A percentile compares a stretch with the other conserved stretches of the same genome.
Evolutionary conservation across 2,113 vertebrate genomes (phyloP).

Genomic region (Corythornis madagascariensis): DNA sequence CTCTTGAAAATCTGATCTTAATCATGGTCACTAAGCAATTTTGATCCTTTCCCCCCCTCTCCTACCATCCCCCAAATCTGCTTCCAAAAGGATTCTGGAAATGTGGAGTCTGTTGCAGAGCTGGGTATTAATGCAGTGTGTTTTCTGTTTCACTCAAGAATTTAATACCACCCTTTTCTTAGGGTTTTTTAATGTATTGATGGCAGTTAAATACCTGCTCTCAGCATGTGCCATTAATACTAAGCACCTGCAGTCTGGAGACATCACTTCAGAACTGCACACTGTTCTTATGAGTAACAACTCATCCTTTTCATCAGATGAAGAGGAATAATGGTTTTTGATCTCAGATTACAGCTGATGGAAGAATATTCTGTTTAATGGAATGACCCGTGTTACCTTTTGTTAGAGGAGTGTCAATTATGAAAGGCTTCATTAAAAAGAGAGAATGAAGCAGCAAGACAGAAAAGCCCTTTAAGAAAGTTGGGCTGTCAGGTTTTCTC

Average conservation of each 20-base stretch:
- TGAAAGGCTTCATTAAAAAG: slow-evolving; percentile 50
- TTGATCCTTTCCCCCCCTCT: neutral
- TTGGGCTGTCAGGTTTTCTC: slow-evolving; percentile 57
- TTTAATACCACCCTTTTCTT: neutral
- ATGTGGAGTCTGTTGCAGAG: neutral
- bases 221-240: neutral
- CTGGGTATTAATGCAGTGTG: neutral
- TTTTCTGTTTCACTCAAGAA: neutral
- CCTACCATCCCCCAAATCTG: neutral
- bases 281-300: neutral
- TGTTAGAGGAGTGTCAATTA: slow-evolving; percentile 25
- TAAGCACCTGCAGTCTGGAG: neutral
- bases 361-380: slow-evolving; percentile 32
- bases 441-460: slow-evolving; percentile 24
- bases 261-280: neutral
- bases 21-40: neutral
- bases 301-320: neutral
- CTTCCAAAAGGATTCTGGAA: neutral
- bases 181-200: neutral
- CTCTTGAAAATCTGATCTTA: slow-evolving; percentile 8
- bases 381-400: slow-evolving; percentile 54
- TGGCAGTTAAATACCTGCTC: neutral
- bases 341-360: slow-evolving; percentile 11
- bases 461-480: slow-evolving; percentile 59
- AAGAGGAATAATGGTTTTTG: slow-evolving; percentile 27